These are phyloP conservation scores for Pachyrhynchus sulphureomaculatus DNA, from an alignment of 1,140 invertebrate species.

Conservation along the genomic window DNA sequence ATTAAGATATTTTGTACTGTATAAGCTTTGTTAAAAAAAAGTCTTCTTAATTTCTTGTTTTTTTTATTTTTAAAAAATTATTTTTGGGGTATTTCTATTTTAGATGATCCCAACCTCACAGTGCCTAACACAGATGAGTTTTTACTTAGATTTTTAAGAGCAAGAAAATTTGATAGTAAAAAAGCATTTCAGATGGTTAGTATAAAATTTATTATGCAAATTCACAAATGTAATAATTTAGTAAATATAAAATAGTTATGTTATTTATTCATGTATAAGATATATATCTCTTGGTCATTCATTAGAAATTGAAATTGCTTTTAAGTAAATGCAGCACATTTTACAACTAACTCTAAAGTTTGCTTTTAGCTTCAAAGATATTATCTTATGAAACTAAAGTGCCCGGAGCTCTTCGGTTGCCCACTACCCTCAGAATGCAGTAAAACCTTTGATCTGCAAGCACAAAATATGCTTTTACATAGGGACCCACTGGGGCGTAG, in stretches of 20 bases:
- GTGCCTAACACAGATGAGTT: conserved; percentile 55
- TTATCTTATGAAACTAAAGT: conserved; percentile 52
- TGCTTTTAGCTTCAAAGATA: conserved; percentile 51
- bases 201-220: conserved; percentile 9
- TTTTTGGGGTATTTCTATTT: conserved; percentile 31
- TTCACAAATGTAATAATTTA: neutral
- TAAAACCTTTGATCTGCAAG: conserved; percentile 49
- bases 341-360: no score
- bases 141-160: conserved; percentile 58
- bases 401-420: conserved; percentile 50
- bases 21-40: no score
- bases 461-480: conserved; percentile 49
- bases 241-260: neutral
- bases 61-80: neutral
- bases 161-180: conserved; percentile 59
- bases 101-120: conserved; percentile 52
- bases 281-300: neutral
- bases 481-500: conserved; percentile 49
- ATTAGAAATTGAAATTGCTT: no score
- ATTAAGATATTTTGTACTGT: no score
- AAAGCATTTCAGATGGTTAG: conserved; percentile 57
- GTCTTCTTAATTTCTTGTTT: neutral
- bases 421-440: conserved; percentile 47
- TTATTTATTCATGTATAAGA: neutral
- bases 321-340: no score